These are phyloP conservation scores for Callimorpha dominula DNA, from an alignment of 2,888 invertebrate genomes.

Conservation along the genomic window DNA sequence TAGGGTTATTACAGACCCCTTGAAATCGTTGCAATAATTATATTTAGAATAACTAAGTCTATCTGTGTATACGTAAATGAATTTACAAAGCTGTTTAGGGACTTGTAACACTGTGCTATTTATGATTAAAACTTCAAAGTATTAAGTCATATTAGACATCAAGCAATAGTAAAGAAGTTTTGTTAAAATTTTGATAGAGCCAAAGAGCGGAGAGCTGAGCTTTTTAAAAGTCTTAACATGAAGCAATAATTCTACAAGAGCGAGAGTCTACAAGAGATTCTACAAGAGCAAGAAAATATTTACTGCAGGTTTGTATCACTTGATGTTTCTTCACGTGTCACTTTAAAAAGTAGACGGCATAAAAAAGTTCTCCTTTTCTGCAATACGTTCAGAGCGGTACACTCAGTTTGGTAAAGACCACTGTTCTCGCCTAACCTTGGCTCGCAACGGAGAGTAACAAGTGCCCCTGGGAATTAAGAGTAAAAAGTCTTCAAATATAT, in stretches of 20 bases:
- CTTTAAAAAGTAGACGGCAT: background rate
- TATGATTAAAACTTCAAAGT: background rate
- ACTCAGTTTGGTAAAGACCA: background rate
- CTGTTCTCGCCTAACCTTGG: too few species aligned
- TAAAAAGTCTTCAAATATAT: too few species aligned
- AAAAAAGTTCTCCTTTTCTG: background rate
- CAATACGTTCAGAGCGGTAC: too few species aligned
- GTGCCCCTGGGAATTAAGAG: too few species aligned
- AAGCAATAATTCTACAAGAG: too few species aligned
- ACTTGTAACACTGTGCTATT: background rate
- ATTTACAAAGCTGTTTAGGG: background rate
- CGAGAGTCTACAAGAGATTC: too few species aligned
- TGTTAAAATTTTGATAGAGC: too few species aligned
- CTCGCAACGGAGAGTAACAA: too few species aligned
- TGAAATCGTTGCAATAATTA: constrained; percentile 6
- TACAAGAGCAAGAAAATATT: too few species aligned
- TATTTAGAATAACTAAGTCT: constrained; percentile 5
- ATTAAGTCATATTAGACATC: background rate
- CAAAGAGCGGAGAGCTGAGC: too few species aligned
- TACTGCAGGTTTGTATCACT: background rate
- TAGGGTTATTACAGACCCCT: constrained; percentile 4
- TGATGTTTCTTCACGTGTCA: background rate
- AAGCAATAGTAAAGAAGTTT: background rate
- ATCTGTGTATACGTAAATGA: background rate
- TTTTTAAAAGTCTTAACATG: too few species aligned